A percentile compares a stretch with the other conserved stretches of the same genome.
Conservation (phyloP, 2,113 vertebrate genomes). For the Alosa alosa region DNA sequence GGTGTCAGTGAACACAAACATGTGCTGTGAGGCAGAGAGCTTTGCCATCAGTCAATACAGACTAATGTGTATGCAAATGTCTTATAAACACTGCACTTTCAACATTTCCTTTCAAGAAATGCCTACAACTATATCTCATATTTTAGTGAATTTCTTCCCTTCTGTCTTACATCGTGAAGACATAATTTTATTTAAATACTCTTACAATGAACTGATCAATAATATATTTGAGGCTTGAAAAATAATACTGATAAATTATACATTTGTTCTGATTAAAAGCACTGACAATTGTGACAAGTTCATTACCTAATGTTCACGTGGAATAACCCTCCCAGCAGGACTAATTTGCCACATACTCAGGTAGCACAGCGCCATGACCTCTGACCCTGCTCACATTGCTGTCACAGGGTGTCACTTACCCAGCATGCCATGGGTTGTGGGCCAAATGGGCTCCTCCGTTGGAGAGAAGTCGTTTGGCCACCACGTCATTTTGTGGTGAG, state of each 20-base stretch:
- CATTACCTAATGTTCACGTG: not conserved
- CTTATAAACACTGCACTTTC: not conserved
- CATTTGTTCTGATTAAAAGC: not conserved
- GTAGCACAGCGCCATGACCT: not conserved
- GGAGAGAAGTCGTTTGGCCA: constrained; percentile 92
- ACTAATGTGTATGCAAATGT: not conserved
- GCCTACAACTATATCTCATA: not conserved
- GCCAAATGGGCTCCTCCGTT: constrained; percentile 96
- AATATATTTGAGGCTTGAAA: not conserved
- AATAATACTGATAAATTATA: not conserved
- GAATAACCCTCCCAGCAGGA: not conserved
- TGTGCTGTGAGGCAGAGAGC: not conserved
- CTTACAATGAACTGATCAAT: not conserved
- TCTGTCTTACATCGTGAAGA: not conserved
- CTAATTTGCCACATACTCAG: not conserved
- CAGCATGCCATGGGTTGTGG: constrained; percentile 97
- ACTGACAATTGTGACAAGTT: not conserved
- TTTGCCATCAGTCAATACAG: constrained; percentile 4
- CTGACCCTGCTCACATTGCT: constrained; percentile 38
- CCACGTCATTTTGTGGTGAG: constrained; percentile 95
- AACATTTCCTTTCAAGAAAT: not conserved
- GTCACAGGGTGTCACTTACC: constrained; percentile 92
- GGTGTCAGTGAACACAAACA: constrained; percentile 16
- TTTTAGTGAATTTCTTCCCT: not conserved
- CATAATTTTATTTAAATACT: not conserved